Percentiles rank a stretch among this genome's conserved stretches.
These are phyloP conservation scores for Lates japonicus DNA, from an alignment of 2,797 vertebrate species.

Conservation along the genomic window DNA sequence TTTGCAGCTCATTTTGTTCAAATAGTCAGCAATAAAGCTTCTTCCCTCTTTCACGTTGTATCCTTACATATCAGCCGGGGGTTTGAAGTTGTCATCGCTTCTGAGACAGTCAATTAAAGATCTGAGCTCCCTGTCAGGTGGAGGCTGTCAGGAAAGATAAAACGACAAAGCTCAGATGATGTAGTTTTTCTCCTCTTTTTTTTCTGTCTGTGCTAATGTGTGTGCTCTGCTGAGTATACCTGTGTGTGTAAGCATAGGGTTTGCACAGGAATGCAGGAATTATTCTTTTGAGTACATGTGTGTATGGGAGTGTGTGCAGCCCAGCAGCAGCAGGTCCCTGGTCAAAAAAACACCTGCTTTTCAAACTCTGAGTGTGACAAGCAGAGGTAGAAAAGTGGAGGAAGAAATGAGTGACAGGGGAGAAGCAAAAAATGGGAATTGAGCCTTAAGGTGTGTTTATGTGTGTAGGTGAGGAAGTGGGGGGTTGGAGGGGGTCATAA, in stretches of 20 bases:
- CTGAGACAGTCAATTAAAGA: constrained; percentile 76
- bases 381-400: constrained; percentile 6
- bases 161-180: constrained; percentile 52
- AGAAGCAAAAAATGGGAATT: constrained; percentile 45
- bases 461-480: constrained; percentile 21
- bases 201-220: constrained; percentile 6
- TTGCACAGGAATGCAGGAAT: neutral
- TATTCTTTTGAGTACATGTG: neutral
- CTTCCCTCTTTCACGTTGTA: neutral
- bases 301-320: constrained; percentile 18
- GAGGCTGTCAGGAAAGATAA: constrained; percentile 60
- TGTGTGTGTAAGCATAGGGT: constrained; percentile 18
- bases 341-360: constrained; percentile 28
- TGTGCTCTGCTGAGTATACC: constrained; percentile 15
- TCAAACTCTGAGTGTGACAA: constrained; percentile 35
- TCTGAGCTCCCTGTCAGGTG: constrained; percentile 64
- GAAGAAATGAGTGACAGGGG: constrained; percentile 42
- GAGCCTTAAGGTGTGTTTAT: constrained; percentile 47
- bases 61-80: constrained; percentile 38
- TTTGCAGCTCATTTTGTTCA: constrained; percentile 41
- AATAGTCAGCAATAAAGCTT: constrained; percentile 27
- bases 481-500: constrained; percentile 38
- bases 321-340: constrained; percentile 35
- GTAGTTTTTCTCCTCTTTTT: constrained; percentile 39
- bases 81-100: constrained; percentile 58